Conservation (phyloP, 2,113 vertebrate species). For the Stictonetta naevosa region DNA sequence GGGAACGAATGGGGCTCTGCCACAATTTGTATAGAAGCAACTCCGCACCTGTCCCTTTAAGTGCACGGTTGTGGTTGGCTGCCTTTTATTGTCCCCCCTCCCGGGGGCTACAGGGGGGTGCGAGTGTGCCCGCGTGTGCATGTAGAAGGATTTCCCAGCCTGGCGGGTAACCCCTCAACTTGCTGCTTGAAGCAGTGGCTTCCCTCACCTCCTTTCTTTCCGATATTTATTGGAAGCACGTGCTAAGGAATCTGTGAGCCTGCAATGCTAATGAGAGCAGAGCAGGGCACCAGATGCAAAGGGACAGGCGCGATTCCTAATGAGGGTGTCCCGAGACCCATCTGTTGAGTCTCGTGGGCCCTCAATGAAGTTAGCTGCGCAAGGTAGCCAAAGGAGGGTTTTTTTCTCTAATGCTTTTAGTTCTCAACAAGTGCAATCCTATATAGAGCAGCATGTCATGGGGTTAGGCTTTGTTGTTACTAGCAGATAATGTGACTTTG, state of each 20-base stretch:
- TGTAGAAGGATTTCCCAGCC: constrained; percentile 21
- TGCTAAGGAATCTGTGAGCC: constrained; percentile 66
- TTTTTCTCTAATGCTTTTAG: constrained; percentile 63
- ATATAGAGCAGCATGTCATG: constrained; percentile 73
- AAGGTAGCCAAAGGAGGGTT: constrained; percentile 55
- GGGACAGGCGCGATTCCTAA: not conserved
- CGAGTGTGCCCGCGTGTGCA: not conserved
- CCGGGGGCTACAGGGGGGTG: not conserved
- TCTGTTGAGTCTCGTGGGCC: constrained; percentile 74
- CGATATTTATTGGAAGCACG: constrained; percentile 68
- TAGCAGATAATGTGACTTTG: constrained; percentile 80
- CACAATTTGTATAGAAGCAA: constrained; percentile 10
- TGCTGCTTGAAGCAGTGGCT: not conserved
- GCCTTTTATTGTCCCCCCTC: constrained; percentile 2
- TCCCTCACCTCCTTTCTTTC: not conserved
- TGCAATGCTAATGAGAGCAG: constrained; percentile 27
- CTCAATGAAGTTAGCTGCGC: constrained; percentile 68
- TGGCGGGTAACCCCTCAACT: not conserved
- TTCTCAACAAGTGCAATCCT: constrained; percentile 77
- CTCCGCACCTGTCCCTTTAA: constrained; percentile 65
- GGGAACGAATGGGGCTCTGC: constrained; percentile 43
- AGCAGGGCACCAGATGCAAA: constrained; percentile 50
- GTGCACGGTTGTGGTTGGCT: constrained; percentile 5
- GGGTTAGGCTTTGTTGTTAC: constrained; percentile 77
- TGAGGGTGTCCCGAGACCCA: constrained; percentile 67